Evolutionary conservation across 2,797 vertebrate species (phyloP).

Genomic region (Brotula barbata): DNA sequence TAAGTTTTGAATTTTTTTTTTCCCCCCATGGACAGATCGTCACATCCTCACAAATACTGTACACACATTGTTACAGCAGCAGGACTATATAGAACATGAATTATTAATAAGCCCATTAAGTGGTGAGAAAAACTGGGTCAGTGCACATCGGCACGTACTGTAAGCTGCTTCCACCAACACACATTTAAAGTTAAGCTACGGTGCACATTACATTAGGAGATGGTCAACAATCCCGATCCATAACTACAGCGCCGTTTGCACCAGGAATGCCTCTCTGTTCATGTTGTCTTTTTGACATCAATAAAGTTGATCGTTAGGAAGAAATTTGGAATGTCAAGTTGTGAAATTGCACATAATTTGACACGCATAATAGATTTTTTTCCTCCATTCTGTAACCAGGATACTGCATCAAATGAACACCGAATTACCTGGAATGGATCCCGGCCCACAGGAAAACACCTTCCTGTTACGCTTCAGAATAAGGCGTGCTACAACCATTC

Average conservation of each 20-base stretch:
- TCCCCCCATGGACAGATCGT: neutral
- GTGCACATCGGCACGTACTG: conserved; percentile 3
- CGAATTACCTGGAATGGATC: neutral
- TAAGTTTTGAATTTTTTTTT: conserved; percentile 2
- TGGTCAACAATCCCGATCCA: neutral
- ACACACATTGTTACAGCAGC: conserved; percentile 5
- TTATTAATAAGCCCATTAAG: conserved; percentile 37
- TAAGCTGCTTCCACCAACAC: neutral
- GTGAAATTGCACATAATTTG: neutral
- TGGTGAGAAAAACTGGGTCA: conserved; percentile 50
- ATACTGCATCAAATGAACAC: neutral
- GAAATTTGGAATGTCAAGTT: neutral
- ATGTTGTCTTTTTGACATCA: too few relatives aligned
- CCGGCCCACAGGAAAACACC: neutral
- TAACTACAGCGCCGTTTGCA: neutral
- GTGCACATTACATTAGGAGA: neutral
- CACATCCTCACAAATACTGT: conserved; percentile 3
- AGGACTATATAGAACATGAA: conserved; percentile 42
- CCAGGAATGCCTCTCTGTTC: neutral
- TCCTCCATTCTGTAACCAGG: neutral
- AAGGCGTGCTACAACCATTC: too few relatives aligned
- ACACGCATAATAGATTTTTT: neutral
- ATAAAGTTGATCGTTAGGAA: too few relatives aligned
- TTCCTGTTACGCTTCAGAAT: neutral
- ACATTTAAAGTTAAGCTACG: neutral